Conservation (phyloP, 2,113 vertebrate genomes). For the Pollimyrus isidori region DNA sequence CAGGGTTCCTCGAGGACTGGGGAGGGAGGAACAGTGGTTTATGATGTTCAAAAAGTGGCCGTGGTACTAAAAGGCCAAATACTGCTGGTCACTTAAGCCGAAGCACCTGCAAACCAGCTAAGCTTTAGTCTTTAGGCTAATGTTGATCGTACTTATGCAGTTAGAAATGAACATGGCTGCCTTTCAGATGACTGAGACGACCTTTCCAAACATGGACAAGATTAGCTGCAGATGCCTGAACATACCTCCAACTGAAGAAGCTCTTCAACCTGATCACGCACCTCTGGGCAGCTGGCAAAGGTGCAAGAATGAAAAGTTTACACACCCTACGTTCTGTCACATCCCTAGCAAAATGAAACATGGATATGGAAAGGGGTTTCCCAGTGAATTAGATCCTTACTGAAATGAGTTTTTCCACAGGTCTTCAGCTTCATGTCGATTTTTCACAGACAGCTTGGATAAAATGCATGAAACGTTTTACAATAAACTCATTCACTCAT, state of each 20-base stretch:
- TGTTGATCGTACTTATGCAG: not conserved
- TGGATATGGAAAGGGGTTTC: not conserved
- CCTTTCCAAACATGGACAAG: not conserved
- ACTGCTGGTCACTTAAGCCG: not conserved
- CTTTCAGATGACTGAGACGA: not conserved
- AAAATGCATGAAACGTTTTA: conserved; percentile 11
- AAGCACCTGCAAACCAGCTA: not conserved
- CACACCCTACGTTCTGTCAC: not conserved
- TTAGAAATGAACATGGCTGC: not conserved
- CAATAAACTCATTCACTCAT: not conserved
- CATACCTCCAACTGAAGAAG: conserved; percentile 52
- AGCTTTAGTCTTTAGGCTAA: not conserved
- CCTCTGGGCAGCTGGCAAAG: conserved; percentile 35
- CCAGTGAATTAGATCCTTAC: conserved; percentile 36
- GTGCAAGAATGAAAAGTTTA: not conserved
- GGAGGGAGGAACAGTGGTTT: not conserved
- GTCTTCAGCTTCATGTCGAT: conserved; percentile 47
- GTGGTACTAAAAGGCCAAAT: not conserved
- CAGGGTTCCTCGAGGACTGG: too few species aligned
- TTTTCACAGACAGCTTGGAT: conserved; percentile 53
- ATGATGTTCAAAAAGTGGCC: not conserved
- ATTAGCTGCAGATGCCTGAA: not conserved
- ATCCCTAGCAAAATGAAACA: not conserved
- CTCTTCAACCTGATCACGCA: conserved; percentile 46
- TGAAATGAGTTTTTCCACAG: conserved; percentile 50